Conservation (phyloP, 2,888 invertebrate species). For the Baronia brevicornis region DNA sequence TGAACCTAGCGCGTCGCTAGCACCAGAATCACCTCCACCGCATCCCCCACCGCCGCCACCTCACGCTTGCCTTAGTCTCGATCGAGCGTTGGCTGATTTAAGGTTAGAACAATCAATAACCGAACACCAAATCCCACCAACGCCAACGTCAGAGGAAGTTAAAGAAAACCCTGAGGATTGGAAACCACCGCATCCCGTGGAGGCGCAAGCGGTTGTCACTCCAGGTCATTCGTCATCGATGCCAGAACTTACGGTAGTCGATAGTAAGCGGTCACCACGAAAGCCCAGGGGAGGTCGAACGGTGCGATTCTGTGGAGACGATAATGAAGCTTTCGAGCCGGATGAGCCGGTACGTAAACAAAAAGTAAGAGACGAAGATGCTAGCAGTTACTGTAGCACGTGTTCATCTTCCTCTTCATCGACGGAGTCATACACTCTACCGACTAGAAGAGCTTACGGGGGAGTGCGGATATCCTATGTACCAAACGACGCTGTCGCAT, state of each 20-base stretch:
- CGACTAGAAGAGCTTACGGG: conserved; percentile 88
- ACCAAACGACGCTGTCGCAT: conserved; percentile 92
- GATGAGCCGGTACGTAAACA: conserved; percentile 53
- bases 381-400: conserved; percentile 88
- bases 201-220: conserved; percentile 67
- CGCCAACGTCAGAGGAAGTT: conserved; percentile 48
- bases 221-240: conserved; percentile 72
- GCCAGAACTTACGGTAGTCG: conserved; percentile 68
- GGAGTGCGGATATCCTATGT: conserved; percentile 94
- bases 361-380: conserved; percentile 75
- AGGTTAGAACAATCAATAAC: conserved; percentile 81
- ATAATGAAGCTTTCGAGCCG: conserved; percentile 64
- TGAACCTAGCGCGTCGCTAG: conserved; percentile 73
- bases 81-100: conserved; percentile 62
- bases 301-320: conserved; percentile 64
- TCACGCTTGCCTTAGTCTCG: conserved; percentile 61
- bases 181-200: conserved; percentile 69
- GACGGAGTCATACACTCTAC: conserved; percentile 89
- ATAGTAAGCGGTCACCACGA: conserved; percentile 44
- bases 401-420: conserved; percentile 94
- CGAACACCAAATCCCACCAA: conserved; percentile 80
- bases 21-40: conserved; percentile 58
- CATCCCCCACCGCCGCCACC: conserved; percentile 63
- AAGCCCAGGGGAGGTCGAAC: conserved; percentile 58
- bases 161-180: conserved; percentile 60